phyloP scores from a whole-genome alignment of 2,888 invertebrate genomes.

The Xiphydria camelus region DNA sequence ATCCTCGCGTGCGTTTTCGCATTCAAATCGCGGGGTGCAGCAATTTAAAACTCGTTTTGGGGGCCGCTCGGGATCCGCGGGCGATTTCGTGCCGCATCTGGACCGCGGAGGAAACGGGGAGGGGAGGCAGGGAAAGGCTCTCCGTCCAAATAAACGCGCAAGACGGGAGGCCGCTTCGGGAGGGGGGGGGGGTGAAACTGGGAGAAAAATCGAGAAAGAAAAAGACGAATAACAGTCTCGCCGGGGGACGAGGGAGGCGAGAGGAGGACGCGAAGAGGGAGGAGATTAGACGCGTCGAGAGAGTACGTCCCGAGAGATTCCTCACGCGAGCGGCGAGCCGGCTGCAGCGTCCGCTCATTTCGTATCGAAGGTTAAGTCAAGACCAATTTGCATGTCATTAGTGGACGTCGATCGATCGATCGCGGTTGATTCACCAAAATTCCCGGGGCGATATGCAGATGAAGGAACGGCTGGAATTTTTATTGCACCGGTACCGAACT shows the following conservation, averaged over 20 bases:
- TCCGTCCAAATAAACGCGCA: conserved; percentile 20
- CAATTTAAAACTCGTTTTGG: conserved; percentile 52
- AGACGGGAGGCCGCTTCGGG: not conserved
- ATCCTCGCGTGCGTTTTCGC: conserved; percentile 32
- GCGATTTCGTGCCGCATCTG: conserved; percentile 38
- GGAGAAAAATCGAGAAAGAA: too few species aligned
- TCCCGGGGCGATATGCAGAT: conserved; percentile 16
- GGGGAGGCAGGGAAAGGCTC: conserved; percentile 8
- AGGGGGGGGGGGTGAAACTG: not conserved
- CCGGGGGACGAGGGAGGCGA: too few species aligned
- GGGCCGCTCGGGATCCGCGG: conserved; percentile 15
- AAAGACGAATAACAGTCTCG: too few species aligned
- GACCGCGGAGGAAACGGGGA: conserved; percentile 25
- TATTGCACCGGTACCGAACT: too few species aligned
- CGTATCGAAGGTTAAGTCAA: conserved; percentile 29
- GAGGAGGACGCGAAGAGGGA: too few species aligned
- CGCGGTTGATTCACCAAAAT: conserved; percentile 22
- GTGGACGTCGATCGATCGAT: conserved; percentile 32
- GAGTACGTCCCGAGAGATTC: too few species aligned
- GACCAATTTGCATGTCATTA: conserved; percentile 43
- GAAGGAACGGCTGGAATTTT: too few species aligned
- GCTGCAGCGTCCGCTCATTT: conserved; percentile 14
- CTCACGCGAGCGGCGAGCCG: too few species aligned
- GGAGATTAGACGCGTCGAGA: too few species aligned
- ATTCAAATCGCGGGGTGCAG: conserved; percentile 33